Conservation (phyloP, 2,113 vertebrate genomes). For the Ivindomyrus marchei region DNA sequence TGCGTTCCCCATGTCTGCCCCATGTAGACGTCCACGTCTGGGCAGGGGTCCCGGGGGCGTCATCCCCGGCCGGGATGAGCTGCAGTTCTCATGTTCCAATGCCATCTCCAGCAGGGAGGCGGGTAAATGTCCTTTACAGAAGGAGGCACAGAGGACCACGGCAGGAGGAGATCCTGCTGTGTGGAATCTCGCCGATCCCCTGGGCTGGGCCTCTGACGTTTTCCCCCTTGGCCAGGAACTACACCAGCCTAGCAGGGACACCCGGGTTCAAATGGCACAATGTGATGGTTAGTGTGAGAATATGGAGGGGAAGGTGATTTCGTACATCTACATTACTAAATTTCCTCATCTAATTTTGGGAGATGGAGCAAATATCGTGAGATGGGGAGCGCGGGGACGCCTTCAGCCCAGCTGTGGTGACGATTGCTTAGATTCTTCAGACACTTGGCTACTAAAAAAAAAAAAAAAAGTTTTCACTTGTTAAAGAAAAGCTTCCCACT, state of each 20-base stretch:
- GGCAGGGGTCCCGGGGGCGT: background rate
- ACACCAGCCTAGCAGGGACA: background rate
- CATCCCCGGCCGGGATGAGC: background rate
- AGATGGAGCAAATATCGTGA: background rate
- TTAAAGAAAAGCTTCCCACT: background rate
- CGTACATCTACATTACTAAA: background rate
- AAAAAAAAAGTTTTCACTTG: too few species aligned
- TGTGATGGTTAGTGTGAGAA: background rate
- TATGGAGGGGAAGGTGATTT: background rate
- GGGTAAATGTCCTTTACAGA: background rate
- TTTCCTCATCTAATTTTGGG: background rate
- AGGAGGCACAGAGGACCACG: background rate
- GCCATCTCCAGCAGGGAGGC: background rate
- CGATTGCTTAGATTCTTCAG: background rate
- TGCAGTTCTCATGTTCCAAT: background rate
- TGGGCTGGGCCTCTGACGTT: background rate
- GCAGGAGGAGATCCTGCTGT: background rate
- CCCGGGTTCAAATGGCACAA: slow-evolving; percentile 16
- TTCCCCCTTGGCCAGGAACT: background rate
- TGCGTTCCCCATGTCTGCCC: background rate
- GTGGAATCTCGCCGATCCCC: background rate
- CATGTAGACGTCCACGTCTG: background rate
- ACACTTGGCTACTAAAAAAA: background rate
- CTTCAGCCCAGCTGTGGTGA: background rate
- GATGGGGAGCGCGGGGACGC: slow-evolving; percentile 16